Evolutionary conservation across 2,113 vertebrate genomes (phyloP).

Genomic region (Erythrolamprus reginae): DNA sequence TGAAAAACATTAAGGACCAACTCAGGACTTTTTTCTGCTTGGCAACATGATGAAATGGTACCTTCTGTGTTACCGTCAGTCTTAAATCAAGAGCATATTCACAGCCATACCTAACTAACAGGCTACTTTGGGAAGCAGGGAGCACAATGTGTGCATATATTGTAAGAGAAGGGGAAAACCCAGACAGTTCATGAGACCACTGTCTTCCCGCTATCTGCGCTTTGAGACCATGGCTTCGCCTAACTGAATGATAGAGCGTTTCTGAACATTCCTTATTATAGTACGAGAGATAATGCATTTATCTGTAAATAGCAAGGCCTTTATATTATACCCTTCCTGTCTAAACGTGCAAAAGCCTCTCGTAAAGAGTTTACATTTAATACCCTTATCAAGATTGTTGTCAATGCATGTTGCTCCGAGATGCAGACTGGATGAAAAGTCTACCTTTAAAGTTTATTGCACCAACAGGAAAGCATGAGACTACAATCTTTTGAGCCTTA

Average conservation of each 20-base stretch:
- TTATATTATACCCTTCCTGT: neutral
- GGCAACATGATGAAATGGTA: neutral
- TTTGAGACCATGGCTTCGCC: neutral
- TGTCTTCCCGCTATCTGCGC: neutral
- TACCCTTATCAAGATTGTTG: neutral
- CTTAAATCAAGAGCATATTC: neutral
- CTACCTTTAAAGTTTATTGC: conserved; percentile 55
- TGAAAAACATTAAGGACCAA: neutral
- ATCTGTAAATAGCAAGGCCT: neutral
- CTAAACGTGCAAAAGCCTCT: neutral
- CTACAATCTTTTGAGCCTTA: conserved; percentile 29
- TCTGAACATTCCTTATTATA: neutral
- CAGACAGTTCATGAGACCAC: neutral
- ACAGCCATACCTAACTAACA: neutral
- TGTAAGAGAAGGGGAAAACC: neutral
- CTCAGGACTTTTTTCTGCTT: neutral
- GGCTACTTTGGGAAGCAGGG: neutral
- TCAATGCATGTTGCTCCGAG: conserved; percentile 33
- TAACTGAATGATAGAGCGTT: neutral
- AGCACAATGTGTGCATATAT: neutral
- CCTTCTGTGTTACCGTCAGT: neutral
- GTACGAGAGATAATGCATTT: neutral
- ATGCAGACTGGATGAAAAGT: conserved; percentile 34
- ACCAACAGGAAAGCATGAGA: conserved; percentile 30
- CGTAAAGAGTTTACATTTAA: conserved; percentile 18